Conservation (phyloP, 2,797 vertebrate species). For the Pseudotriccus pelzelni region DNA sequence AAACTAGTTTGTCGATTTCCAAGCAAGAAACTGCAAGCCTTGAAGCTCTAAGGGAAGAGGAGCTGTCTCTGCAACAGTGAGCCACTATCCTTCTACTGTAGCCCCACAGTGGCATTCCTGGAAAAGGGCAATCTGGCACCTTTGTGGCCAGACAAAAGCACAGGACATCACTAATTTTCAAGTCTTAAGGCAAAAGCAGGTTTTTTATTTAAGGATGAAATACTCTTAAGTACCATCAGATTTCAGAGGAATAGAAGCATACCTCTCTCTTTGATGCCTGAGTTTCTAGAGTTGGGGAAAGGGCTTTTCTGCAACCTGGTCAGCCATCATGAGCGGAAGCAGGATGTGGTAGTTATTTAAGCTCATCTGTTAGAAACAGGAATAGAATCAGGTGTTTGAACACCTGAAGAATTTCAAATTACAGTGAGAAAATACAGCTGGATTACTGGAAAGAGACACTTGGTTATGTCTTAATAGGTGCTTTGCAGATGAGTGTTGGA, state of each 20-base stretch:
- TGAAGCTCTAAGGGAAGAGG: neutral
- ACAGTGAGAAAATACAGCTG: neutral
- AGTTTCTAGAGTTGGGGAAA: neutral
- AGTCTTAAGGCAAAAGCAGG: neutral
- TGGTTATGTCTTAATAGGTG: neutral
- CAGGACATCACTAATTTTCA: neutral
- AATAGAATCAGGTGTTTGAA: neutral
- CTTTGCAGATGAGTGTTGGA: neutral
- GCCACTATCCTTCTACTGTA: neutral
- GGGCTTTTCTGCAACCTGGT: neutral
- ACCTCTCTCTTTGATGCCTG: neutral
- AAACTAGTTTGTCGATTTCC: neutral
- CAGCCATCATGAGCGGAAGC: rapidly evolving
- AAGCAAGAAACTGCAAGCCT: neutral
- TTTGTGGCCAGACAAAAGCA: neutral
- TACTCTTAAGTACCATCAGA: neutral
- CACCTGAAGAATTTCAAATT: neutral
- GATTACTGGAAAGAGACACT: neutral
- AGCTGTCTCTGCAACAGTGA: neutral
- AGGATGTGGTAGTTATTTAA: neutral
- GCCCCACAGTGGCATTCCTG: neutral
- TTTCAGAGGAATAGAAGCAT: neutral
- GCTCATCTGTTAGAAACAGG: neutral
- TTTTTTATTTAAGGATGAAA: neutral
- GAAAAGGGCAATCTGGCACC: neutral